phyloP scores from a whole-genome alignment of 2,888 invertebrate genomes.

The Himalopsyche japonica region DNA sequence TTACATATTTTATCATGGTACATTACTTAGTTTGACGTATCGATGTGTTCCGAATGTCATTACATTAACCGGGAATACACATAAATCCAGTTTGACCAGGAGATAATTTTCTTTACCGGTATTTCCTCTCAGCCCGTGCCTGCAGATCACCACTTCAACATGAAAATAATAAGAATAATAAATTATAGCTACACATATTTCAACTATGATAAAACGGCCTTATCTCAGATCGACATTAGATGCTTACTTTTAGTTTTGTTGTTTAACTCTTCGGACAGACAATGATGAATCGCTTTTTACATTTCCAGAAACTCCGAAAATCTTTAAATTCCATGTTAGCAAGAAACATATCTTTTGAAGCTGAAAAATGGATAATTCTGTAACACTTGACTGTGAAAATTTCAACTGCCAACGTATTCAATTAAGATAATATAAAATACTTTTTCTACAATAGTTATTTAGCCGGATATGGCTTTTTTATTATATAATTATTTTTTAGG shows the following conservation, averaged over 20 bases:
- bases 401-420: too few species aligned
- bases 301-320: not conserved
- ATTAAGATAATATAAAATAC: too few species aligned
- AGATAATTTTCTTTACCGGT: slow-evolving; percentile 1
- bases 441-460: too few species aligned
- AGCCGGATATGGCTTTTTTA: too few species aligned
- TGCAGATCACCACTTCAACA: not conserved
- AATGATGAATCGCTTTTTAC: not conserved
- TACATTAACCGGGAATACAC: slow-evolving; percentile 1
- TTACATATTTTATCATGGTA: not conserved
- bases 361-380: too few species aligned
- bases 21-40: not conserved
- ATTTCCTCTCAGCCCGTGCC: not conserved
- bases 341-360: not conserved
- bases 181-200: not conserved
- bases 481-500: too few species aligned
- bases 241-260: not conserved
- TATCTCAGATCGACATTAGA: not conserved
- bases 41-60: not conserved
- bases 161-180: not conserved
- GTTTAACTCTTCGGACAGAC: not conserved
- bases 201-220: not conserved
- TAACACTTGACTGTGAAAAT: too few species aligned
- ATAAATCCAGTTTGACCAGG: slow-evolving; percentile 1
- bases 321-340: not conserved